These are phyloP conservation scores for Myopa testacea DNA, from an alignment of 2,888 invertebrate genomes.

Conservation along the genomic window DNA sequence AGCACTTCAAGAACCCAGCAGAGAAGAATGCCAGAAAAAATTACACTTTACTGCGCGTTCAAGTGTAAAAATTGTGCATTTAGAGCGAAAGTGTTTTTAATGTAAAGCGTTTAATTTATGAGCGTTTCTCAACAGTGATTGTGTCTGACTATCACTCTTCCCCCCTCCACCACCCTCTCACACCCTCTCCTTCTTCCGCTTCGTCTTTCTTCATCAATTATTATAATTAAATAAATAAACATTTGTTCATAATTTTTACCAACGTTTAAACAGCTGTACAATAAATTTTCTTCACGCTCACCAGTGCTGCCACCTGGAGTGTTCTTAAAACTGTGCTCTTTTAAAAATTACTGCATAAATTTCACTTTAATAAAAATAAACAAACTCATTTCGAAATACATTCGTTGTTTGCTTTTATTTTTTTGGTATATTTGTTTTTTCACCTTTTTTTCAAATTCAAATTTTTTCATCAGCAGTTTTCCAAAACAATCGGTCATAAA, in stretches of 20 bases:
- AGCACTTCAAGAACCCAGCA: background rate
- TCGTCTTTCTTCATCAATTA: background rate
- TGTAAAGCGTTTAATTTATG: slow-evolving; percentile 3
- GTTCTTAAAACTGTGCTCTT: background rate
- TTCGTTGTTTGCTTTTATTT: background rate
- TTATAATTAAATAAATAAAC: slow-evolving; percentile 19
- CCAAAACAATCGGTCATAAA: background rate
- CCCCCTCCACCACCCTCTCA: background rate
- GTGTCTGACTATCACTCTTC: background rate
- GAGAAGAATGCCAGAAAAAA: background rate
- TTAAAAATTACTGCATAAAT: slow-evolving; percentile 3
- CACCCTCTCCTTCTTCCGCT: too few species aligned
- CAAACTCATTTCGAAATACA: background rate
- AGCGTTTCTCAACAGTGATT: background rate
- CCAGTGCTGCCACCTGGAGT: slow-evolving; percentile 23
- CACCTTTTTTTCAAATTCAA: background rate
- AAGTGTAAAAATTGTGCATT: background rate
- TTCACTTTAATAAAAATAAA: slow-evolving; percentile 12
- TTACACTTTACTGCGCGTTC: background rate
- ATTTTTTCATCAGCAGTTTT: background rate
- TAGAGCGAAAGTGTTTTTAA: background rate
- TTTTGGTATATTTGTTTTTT: background rate
- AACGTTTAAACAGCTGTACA: background rate
- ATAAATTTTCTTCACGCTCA: slow-evolving; percentile 10
- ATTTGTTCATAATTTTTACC: background rate